phyloP scores from a whole-genome alignment of 2,888 invertebrate genomes.

The Ochlodes sylvanus region DNA sequence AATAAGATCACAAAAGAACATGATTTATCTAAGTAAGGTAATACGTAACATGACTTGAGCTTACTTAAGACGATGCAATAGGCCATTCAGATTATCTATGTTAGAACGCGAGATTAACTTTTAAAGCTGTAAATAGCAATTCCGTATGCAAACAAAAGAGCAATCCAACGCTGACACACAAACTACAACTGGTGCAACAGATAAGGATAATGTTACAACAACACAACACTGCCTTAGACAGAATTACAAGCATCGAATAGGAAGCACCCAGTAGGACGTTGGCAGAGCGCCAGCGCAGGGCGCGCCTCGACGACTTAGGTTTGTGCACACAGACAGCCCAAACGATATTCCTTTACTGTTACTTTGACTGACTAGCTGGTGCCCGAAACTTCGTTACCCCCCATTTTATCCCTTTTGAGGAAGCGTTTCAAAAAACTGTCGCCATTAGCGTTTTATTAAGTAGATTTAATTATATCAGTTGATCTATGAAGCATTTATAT shows the following conservation, averaged over 20 bases:
- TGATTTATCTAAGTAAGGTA: no score
- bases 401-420: no score
- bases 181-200: slow-evolving; percentile 31
- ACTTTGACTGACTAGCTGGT: background rate
- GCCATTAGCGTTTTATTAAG: no score
- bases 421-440: no score
- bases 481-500: no score
- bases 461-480: no score
- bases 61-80: background rate
- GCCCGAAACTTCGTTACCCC: no score
- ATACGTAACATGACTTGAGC: background rate
- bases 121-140: slow-evolving; percentile 13
- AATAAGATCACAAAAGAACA: no score
- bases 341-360: background rate
- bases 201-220: slow-evolving; percentile 32
- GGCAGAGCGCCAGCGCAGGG: slow-evolving; percentile 17
- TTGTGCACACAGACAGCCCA: background rate
- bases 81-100: background rate
- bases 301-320: slow-evolving; percentile 4
- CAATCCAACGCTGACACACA: slow-evolving; percentile 19
- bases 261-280: slow-evolving; percentile 31
- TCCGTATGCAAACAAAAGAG: slow-evolving; percentile 17
- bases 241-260: slow-evolving; percentile 25
- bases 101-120: slow-evolving; percentile 4
- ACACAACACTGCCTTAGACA: slow-evolving; percentile 21